Base-by-base conservation (phyloP, 2,888 invertebrate species). In the Hirtodrosophila trivittata region DNA sequence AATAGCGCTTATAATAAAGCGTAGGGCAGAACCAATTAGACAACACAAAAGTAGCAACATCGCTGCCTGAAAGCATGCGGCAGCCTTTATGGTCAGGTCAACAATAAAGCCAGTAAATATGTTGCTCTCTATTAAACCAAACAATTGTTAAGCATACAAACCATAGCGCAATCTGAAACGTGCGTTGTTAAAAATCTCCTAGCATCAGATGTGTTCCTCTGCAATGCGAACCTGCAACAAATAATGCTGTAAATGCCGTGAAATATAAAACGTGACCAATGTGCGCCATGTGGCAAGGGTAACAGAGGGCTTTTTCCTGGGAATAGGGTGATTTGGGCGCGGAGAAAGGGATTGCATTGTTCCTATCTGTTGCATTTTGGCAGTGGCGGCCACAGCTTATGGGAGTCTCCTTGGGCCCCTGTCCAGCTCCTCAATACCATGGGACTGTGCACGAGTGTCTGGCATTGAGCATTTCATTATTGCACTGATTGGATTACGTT, bases 401-500 rank as follows among this genome's bases (percentile, higher is more conserved):
- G n/a, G 28, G 5, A 9, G 28, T n/a, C 28, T 4, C 7, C 1
- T 28, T 28, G 5, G 9, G 33, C 10, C 41, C 26, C 12, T 13
- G 38, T 18, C 18, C 38, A 8, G 13, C 33, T 30, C 30, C n/a
- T 30, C 13, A 10, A 3, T 35, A 6, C 28, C 10, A 8, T 46
- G 57, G 6, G 7, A 16, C 38, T 64, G 67, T 68, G n/a, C n/a
- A n/a, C n/a, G n/a, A n/a, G n/a, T n/a, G 63, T 51, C 64, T 62
- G 69, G 63, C 62, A 66, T 72, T 75, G 58, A 65, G 64, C 59
- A 77, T 77, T 77, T 75, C 75, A 80, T 82, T 82, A 80, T 73
- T 64, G 59, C 52, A 50, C 58, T 75, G 82, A 82, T 78, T 72
- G 82, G 75, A 82, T 80, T 82, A 80, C 75, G 67, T 50, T 66